Base-by-base conservation (phyloP, 2,888 invertebrate genomes). In the Pogonocherus hispidulus region DNA sequence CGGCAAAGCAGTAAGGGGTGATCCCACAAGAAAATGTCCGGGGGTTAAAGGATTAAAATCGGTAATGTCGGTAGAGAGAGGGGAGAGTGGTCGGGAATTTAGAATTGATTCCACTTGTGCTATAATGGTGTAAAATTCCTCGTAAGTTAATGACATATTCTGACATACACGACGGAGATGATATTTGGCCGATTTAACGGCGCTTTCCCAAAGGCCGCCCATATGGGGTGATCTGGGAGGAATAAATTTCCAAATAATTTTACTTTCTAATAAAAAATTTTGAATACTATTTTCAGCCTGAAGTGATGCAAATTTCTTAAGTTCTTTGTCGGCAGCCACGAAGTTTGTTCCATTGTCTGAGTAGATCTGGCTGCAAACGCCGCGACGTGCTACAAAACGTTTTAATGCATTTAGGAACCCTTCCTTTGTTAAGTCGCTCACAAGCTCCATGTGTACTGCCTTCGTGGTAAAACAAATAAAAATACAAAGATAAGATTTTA, bases 291-390 rank as follows among this genome's bases (percentile, higher is more conserved):
- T n/a, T n/a, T n/a, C n/a, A n/a, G n/a, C n/a, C n/a, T n/a, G n/a
- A n/a, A n/a, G 44, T 44, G 6, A 3, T 44, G 16, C 6, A 14
- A 44, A 1, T 6, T 44, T 44, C 1, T n/a, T 16, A 2, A 44
- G 16, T 3, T n/a, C 14, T 4, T 16, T 44, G n/a, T 44, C 16
- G 3, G 44, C 44, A 14, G 14, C 82, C 1, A 82, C 74, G 59
- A 82, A 84, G 63, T 82, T 84, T 0, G 79, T 78, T 0, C 79
- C 82, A 27, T 81, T 81, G 62, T 84, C 84, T 1, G 79, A 79
- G 51, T 71, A 78, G 0, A 84, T 68, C 1, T 78, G 66, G 9
- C 55, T 14, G 0, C 77, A 78, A 11, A 72, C 54, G 1, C 82
- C 83, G 51, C 81, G 51, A 14, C 81, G 18, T 0, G 78, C 66